A percentile compares a stretch with the other conserved stretches of the same genome.
Conservation (phyloP, 2,113 vertebrate genomes). For the Nymphicus hollandicus region DNA sequence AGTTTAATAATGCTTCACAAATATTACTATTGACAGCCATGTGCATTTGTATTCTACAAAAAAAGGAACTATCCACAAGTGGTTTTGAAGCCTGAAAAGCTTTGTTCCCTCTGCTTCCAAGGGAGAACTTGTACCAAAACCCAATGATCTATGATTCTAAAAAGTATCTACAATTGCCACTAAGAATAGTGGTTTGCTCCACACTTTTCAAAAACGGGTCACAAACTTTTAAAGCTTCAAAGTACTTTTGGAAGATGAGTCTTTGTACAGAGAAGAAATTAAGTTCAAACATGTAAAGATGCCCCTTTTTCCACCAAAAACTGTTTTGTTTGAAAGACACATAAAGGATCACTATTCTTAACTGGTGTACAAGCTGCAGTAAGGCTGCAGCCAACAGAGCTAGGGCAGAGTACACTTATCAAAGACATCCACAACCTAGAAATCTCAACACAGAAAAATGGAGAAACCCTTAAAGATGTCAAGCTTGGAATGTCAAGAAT, state of each 20-base stretch:
- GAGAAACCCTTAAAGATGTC: neutral
- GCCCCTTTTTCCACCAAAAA: neutral
- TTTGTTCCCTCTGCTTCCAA: slow-evolving; percentile 18
- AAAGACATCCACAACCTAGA: neutral
- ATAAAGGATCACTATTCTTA: neutral
- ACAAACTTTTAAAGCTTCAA: neutral
- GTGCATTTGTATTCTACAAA: neutral
- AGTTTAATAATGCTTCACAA: neutral
- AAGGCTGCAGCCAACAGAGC: neutral
- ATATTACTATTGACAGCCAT: neutral
- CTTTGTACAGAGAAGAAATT: neutral
- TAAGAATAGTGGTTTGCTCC: neutral
- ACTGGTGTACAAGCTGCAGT: neutral
- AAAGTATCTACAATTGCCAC: neutral
- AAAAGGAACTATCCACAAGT: neutral
- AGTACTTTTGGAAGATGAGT: neutral
- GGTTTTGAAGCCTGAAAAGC: slow-evolving; percentile 2
- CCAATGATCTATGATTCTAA: neutral
- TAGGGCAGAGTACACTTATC: neutral
- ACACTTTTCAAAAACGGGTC: neutral
- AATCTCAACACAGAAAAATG: neutral
- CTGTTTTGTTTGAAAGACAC: neutral
- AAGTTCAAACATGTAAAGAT: neutral
- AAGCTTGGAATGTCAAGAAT: neutral
- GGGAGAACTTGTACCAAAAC: neutral